Conservation (phyloP, 2,797 vertebrate genomes). For the Mormyrops attenuatus region DNA sequence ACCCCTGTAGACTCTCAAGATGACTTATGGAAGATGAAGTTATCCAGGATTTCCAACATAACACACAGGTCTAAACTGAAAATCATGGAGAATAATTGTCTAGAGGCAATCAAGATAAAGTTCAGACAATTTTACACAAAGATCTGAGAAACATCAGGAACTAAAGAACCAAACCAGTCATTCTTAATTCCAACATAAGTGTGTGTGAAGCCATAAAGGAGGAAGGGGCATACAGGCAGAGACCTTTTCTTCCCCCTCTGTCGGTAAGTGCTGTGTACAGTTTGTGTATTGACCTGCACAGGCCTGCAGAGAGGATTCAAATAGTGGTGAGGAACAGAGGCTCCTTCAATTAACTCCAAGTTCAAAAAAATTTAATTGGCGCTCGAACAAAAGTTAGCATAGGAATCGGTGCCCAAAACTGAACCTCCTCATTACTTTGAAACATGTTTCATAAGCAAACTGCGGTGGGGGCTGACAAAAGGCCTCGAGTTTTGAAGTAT, state of each 20-base stretch:
- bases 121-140: background rate
- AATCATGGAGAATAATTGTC: background rate
- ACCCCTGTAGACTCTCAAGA: background rate
- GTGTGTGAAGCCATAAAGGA: background rate
- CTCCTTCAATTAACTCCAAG: background rate
- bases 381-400: background rate
- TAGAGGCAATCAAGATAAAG: background rate
- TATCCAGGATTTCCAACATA: background rate
- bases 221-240: background rate
- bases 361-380: conserved; percentile 13
- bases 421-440: background rate
- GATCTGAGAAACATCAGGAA: background rate
- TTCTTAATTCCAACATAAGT: background rate
- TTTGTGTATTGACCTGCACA: background rate
- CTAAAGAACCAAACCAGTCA: background rate
- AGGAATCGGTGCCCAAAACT: background rate
- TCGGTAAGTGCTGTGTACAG: background rate
- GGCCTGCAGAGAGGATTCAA: background rate
- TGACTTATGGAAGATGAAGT: background rate
- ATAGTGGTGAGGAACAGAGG: background rate
- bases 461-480: background rate
- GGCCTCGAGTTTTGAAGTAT: background rate
- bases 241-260: background rate
- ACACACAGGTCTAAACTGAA: background rate
- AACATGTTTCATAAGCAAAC: background rate